Percentiles rank a stretch among this genome's conserved stretches.
These are phyloP conservation scores for Andrena bicolor DNA, from an alignment of 2,888 invertebrate genomes.

Conservation along the genomic window DNA sequence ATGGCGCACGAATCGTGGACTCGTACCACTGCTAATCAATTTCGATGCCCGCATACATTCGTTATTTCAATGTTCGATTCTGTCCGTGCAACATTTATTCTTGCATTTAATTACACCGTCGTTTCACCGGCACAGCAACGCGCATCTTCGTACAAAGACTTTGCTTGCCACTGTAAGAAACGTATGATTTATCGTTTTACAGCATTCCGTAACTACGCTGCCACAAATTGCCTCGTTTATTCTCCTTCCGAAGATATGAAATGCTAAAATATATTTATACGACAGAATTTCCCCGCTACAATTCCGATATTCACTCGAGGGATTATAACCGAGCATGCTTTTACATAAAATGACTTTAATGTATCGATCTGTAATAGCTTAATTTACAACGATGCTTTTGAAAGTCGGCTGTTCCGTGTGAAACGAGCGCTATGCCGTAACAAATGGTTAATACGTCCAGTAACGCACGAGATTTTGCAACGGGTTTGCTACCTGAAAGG, in stretches of 20 bases:
- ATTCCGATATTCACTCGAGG: neutral
- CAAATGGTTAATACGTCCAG: constrained; percentile 28
- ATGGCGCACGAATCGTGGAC: neutral
- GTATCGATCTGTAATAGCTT: constrained; percentile 12
- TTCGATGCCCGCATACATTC: neutral
- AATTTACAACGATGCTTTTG: constrained; percentile 20
- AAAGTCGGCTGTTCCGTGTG: constrained; percentile 11
- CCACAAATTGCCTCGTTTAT: constrained; percentile 1
- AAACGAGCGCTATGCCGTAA: constrained; percentile 18
- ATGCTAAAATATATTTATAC: constrained; percentile 29
- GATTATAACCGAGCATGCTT: constrained; percentile 12
- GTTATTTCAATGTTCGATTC: neutral
- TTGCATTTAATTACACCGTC: constrained; percentile 10
- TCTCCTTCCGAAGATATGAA: constrained; percentile 20
- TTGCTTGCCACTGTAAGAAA: constrained; percentile 14
- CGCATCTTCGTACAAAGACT: neutral
- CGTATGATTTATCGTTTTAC: constrained; percentile 15
- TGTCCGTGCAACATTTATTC: constrained; percentile 20
- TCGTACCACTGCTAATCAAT: neutral
- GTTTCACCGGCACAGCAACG: neutral
- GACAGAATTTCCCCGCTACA: constrained; percentile 10
- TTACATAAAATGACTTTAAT: constrained; percentile 23
- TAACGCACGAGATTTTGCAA: constrained; percentile 8
- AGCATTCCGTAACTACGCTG: constrained; percentile 11
- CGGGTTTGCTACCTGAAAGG: neutral